Evolutionary conservation across 2,888 invertebrate species (phyloP).

Genomic region (Deilephila porcellus): DNA sequence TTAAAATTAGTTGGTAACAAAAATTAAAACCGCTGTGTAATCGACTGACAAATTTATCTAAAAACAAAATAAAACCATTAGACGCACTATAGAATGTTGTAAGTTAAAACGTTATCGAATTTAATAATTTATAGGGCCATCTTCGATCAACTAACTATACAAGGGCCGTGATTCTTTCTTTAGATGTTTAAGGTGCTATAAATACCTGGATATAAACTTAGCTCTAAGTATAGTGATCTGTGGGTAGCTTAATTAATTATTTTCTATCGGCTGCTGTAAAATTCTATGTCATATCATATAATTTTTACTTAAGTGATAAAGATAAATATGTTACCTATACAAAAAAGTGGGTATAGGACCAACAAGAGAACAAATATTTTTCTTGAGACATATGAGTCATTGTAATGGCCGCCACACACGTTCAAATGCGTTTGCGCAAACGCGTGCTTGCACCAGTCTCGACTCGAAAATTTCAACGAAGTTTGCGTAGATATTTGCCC

Average conservation of each 20-base stretch:
- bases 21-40: conserved; percentile 24
- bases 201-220: not conserved
- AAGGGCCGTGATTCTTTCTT: not conserved
- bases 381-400: too few relatives aligned
- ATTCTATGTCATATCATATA: not conserved
- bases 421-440: too few relatives aligned
- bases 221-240: too few relatives aligned
- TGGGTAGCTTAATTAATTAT: not conserved
- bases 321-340: not conserved
- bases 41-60: conserved; percentile 22
- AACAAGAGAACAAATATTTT: too few relatives aligned
- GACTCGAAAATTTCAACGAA: too few relatives aligned
- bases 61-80: conserved; percentile 20
- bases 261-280: not conserved
- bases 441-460: too few relatives aligned
- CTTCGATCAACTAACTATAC: too few relatives aligned
- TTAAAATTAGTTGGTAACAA: conserved; percentile 17
- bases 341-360: too few relatives aligned
- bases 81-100: not conserved
- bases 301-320: not conserved
- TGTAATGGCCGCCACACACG: too few relatives aligned
- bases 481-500: too few relatives aligned
- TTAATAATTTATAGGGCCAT: not conserved
- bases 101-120: not conserved
- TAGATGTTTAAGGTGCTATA: not conserved